Conservation (phyloP, 2,113 vertebrate species). For the Albula goreensis region DNA sequence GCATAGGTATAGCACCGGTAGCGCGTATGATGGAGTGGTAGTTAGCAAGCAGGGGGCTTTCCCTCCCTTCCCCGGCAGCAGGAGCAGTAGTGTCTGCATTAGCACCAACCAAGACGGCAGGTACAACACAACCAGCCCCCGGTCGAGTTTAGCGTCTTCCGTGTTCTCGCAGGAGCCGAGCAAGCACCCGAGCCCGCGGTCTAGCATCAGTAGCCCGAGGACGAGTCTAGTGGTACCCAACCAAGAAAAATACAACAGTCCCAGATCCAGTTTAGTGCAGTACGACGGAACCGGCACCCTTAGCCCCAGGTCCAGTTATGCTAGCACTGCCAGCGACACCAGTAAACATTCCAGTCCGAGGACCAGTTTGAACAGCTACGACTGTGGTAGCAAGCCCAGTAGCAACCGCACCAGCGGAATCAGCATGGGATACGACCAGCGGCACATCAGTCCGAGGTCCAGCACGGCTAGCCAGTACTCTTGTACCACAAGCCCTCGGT, state of each 20-base stretch:
- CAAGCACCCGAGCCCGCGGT: constrained; percentile 79
- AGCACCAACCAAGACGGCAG: constrained; percentile 65
- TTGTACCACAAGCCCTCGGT: constrained; percentile 78
- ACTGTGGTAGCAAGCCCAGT: constrained; percentile 84
- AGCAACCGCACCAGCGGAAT: constrained; percentile 95
- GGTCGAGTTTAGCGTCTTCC: constrained; percentile 73
- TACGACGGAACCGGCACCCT: constrained; percentile 71
- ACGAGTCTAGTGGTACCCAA: constrained; percentile 72
- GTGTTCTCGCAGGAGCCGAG: constrained; percentile 73
- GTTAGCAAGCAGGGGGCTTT: constrained; percentile 63
- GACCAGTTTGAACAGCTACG: constrained; percentile 84
- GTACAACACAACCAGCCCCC: constrained; percentile 68
- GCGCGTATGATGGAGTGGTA: constrained; percentile 66
- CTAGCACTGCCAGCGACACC: constrained; percentile 87
- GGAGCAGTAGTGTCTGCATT: constrained; percentile 70
- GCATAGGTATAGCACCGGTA: constrained; percentile 74
- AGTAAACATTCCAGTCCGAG: constrained; percentile 87
- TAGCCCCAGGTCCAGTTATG: constrained; percentile 85
- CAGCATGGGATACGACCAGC: constrained; percentile 95
- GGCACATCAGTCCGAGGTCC: constrained; percentile 86
- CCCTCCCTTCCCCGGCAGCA: constrained; percentile 58
- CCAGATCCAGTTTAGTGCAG: constrained; percentile 75
- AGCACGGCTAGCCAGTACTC: constrained; percentile 84
- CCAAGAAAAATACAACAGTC: constrained; percentile 76
- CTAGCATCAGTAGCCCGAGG: constrained; percentile 77